Evolutionary conservation across 2,113 vertebrate species (phyloP), one percentile per base, ranked within the genome.

Genomic region (Anthoscopus minutus): DNA sequence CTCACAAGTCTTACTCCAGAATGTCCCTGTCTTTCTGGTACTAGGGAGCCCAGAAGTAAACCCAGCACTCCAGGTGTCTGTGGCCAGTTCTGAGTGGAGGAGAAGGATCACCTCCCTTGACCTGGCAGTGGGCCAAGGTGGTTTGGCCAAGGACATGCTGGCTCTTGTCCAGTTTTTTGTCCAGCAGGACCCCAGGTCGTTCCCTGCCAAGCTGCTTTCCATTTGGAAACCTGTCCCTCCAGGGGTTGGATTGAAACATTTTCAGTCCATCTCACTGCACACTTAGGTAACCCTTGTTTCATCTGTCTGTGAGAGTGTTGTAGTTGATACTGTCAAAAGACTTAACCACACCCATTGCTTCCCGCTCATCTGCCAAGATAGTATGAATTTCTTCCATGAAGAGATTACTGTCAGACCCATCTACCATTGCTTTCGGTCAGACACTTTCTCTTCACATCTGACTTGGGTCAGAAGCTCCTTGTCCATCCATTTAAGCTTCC

Each of bases 181-280:
- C 23, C 30, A n/a, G 31, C 35, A 70, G 77, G 42, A 71, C 27
- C 10, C 21, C n/a, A 33, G 15, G 20, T 80, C n/a, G 10, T 58
- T 72, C 13, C 14, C 53, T 77, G 33, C 15, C 35, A 51, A 69
- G 35, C 50, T 73, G 44, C 38, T 85, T 77, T 47, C 40, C 44
- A 16, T 51, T 51, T 3, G 3, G 7, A 30, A 7, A 0, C 11
- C 8, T 1, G 11, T 11, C 28, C 17, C 28, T 50, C 44, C 58
- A 38, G 33, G 27, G 8, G 12, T 48, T 23, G 27, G 20, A 66
- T 14, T 28, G 37, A 66, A 44, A 51, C 27, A 7, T 67, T 92
- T 78, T 79, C 37, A 30, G 30, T 66, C 51, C 44, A 57, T 85
- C 27, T 85, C 33, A 16, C 28, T 27, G 15, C 44, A 40, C 3